Evolutionary conservation across 2,888 invertebrate genomes (phyloP).

Genomic region (Himalopsyche kuldschensis): DNA sequence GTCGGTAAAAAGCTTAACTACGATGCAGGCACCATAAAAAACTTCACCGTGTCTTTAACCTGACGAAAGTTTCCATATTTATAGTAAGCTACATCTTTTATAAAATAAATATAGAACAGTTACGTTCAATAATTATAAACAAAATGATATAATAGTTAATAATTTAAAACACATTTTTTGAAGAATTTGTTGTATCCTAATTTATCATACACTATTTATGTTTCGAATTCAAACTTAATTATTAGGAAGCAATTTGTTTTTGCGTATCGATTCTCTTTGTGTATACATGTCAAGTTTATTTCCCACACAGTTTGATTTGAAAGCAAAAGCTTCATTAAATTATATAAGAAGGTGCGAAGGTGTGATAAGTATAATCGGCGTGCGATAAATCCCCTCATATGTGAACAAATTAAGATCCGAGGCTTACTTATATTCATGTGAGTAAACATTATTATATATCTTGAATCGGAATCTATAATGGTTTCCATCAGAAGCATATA

Average conservation of each 20-base stretch:
- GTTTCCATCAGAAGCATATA: neutral
- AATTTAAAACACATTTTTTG: too few species aligned
- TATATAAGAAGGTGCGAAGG: neutral
- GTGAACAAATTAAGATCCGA: neutral
- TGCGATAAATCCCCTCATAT: neutral
- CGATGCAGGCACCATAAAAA: too few species aligned
- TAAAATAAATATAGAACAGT: too few species aligned
- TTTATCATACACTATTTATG: too few species aligned
- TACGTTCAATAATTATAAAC: too few species aligned
- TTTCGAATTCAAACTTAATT: too few species aligned
- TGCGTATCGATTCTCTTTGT: neutral
- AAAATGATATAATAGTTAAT: too few species aligned
- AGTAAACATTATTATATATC: neutral
- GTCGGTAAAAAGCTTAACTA: too few species aligned
- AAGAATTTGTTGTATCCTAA: too few species aligned
- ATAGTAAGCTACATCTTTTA: too few species aligned
- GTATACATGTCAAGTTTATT: neutral
- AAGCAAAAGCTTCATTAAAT: neutral
- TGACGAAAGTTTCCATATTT: too few species aligned
- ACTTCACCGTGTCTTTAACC: too few species aligned
- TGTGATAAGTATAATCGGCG: neutral
- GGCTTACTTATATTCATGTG: neutral
- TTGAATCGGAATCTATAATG: neutral
- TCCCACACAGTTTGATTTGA: neutral
- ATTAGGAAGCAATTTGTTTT: neutral